These are phyloP conservation scores for Ommatoiulus sabulosus DNA, from an alignment of 2,888 invertebrate species.

Conservation along the genomic window DNA sequence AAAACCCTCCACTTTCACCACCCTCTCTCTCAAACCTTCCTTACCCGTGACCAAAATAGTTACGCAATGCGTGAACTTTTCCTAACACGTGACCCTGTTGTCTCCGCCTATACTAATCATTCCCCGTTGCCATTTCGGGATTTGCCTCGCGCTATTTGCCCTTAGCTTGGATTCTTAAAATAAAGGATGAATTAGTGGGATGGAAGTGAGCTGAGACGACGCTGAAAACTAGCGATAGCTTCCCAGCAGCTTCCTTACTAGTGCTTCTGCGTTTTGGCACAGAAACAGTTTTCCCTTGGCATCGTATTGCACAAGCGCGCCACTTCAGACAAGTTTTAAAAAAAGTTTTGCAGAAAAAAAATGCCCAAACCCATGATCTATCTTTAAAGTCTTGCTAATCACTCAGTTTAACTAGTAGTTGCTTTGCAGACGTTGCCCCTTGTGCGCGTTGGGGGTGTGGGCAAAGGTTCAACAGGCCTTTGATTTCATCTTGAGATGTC, in stretches of 20 bases:
- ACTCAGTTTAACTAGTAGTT: neutral
- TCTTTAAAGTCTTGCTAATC: slow-evolving; percentile 35
- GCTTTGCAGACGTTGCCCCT: slow-evolving; percentile 40
- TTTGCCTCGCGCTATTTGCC: slow-evolving; percentile 52
- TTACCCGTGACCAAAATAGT: slow-evolving; percentile 31
- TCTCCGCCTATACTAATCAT: slow-evolving; percentile 38
- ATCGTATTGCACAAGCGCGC: slow-evolving; percentile 18
- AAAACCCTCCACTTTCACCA: neutral
- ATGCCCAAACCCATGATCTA: slow-evolving; percentile 18
- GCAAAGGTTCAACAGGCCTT: neutral
- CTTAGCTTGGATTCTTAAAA: slow-evolving; percentile 50
- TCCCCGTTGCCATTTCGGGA: slow-evolving; percentile 54
- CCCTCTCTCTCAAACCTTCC: neutral
- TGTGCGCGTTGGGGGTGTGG: neutral
- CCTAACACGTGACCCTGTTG: slow-evolving; percentile 5
- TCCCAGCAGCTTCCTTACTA: neutral
- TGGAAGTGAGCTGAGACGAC: slow-evolving; percentile 29
- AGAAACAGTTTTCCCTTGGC: slow-evolving; percentile 4
- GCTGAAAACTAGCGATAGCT: slow-evolving; percentile 26
- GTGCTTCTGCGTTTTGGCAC: slow-evolving; percentile 41
- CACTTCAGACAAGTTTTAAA: slow-evolving; percentile 15
- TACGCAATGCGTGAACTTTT: slow-evolving; percentile 31
- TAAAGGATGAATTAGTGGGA: slow-evolving; percentile 49
- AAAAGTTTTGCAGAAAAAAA: neutral
- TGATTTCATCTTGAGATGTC: neutral